Percentiles rank a stretch among this genome's conserved stretches.
phyloP scores from a whole-genome alignment of 2,113 vertebrate genomes.

The Parus major region DNA sequence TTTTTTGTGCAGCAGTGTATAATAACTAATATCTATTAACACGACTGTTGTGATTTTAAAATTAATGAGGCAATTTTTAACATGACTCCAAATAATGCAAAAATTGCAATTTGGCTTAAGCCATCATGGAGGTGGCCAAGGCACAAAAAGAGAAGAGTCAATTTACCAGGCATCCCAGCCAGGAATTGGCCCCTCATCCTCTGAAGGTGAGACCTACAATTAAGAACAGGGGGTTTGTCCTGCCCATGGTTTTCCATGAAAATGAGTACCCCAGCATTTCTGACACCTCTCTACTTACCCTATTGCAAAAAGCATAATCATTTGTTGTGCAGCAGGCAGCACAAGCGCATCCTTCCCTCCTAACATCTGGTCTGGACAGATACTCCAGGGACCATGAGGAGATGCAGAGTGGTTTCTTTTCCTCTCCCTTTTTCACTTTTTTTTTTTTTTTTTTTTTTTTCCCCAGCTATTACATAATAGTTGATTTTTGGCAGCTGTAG shows the following conservation, averaged over 20 bases:
- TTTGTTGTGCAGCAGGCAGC: background rate
- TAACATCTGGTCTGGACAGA: slow-evolving; percentile 48
- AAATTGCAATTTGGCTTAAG: background rate
- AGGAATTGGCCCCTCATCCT: background rate
- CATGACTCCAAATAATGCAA: background rate
- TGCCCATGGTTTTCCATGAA: background rate
- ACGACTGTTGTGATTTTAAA: background rate
- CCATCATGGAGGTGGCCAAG: rapidly evolving
- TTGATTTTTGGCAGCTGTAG: slow-evolving; percentile 3
- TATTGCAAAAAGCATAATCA: background rate
- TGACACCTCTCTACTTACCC: background rate
- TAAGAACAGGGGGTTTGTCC: background rate
- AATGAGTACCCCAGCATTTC: background rate
- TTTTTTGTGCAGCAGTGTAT: background rate
- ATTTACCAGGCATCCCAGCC: background rate
- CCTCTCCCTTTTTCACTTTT: background rate
- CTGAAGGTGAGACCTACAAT: background rate
- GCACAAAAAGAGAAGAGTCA: background rate
- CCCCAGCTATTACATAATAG: slow-evolving; percentile 10
- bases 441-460: rapidly evolving
- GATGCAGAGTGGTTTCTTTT: background rate
- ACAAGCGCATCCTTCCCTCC: slow-evolving; percentile 18
- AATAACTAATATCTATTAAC: background rate
- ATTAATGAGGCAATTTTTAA: background rate
- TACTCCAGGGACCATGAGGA: slow-evolving; percentile 2